Evolutionary conservation across 2,113 vertebrate genomes (phyloP).

Genomic region (Pao palembangensis): DNA sequence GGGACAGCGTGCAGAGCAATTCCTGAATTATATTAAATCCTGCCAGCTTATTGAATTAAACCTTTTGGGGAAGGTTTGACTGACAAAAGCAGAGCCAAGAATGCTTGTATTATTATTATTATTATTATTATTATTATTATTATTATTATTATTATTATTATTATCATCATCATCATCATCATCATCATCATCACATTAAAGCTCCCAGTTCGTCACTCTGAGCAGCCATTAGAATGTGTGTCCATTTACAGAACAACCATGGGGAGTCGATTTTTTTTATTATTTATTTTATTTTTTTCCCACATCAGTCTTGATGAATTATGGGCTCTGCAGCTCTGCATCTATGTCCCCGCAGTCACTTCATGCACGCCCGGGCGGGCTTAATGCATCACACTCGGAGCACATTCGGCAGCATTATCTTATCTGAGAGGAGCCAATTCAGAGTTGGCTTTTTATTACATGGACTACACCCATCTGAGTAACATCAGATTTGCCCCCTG

Average conservation of each 20-base stretch:
- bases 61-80: too few species aligned
- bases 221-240: neutral
- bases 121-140: too few species aligned
- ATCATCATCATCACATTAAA: neutral
- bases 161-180: neutral
- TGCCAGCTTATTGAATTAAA: too few species aligned
- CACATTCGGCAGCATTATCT: slow-evolving; percentile 10
- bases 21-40: too few species aligned
- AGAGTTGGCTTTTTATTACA: slow-evolving; percentile 16
- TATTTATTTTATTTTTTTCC: neutral
- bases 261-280: neutral
- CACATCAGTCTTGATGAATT: slow-evolving; percentile 1
- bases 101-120: neutral
- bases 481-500: too few species aligned
- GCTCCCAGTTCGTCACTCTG: neutral
- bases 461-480: neutral
- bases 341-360: neutral
- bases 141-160: too few species aligned
- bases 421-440: slow-evolving; percentile 14
- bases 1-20: too few species aligned
- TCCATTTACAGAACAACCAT: neutral
- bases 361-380: neutral
- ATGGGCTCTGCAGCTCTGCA: neutral
- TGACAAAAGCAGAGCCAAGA: neutral
- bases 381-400: neutral